These are phyloP conservation scores for Eulemur albifrons DNA, from an alignment of 2,797 vertebrate species.

Conservation along the genomic window DNA sequence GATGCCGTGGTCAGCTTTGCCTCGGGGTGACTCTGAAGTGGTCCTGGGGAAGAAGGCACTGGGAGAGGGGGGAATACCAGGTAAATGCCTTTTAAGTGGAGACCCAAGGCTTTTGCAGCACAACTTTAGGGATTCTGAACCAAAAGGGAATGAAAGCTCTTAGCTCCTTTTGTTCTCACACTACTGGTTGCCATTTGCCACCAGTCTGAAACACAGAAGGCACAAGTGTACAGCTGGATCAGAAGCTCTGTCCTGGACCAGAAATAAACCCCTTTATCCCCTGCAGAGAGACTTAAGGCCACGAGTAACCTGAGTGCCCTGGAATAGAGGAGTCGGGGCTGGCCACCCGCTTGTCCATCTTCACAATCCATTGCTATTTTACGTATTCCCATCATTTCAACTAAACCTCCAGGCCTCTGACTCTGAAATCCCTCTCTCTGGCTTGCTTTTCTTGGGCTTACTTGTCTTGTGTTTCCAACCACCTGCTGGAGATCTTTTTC, in stretches of 20 bases:
- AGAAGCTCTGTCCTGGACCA: background rate
- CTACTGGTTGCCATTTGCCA: background rate
- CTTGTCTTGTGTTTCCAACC: background rate
- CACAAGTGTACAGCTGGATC: background rate
- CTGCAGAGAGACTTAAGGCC: background rate
- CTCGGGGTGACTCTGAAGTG: background rate
- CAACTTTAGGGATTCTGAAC: background rate
- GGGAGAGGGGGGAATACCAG: background rate
- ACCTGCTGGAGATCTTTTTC: background rate
- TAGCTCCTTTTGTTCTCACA: background rate
- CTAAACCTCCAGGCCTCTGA: background rate
- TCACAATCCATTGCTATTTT: background rate
- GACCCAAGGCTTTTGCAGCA: background rate
- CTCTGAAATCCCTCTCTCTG: background rate
- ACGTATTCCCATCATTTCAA: background rate
- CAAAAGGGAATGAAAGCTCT: background rate
- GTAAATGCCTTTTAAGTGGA: background rate
- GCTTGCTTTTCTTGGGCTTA: background rate
- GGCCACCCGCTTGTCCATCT: background rate
- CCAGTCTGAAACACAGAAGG: background rate
- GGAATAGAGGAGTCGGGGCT: background rate
- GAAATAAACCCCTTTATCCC: background rate
- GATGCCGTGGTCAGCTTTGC: background rate
- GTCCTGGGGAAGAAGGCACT: background rate
- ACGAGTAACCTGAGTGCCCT: background rate